A percentile compares a stretch with the other conserved stretches of the same genome.
phyloP scores from a whole-genome alignment of 2,797 vertebrate species.

The Parotocinclus haroldoi region DNA sequence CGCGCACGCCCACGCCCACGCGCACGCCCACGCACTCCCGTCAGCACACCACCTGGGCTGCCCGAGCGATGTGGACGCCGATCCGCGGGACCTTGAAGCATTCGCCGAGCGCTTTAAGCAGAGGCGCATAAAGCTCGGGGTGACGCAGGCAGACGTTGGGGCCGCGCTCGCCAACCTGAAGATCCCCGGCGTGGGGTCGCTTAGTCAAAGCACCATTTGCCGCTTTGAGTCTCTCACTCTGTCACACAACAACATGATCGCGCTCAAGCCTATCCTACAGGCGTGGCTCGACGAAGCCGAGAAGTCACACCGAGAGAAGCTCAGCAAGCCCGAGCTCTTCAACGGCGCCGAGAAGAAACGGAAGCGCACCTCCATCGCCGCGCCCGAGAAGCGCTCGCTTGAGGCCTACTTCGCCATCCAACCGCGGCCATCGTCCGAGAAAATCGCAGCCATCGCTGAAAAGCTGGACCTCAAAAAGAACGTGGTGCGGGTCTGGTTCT shows the following conservation, averaged over 20 bases:
- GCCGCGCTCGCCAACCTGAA: slow-evolving; percentile 90
- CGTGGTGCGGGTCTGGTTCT: slow-evolving; percentile 98
- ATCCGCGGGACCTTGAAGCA: slow-evolving; percentile 94
- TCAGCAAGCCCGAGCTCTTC: slow-evolving; percentile 96
- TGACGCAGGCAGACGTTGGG: slow-evolving; percentile 95
- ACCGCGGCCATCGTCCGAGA: slow-evolving; percentile 92
- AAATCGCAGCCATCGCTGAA: slow-evolving; percentile 94
- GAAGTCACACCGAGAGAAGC: slow-evolving; percentile 93
- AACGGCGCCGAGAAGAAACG: slow-evolving; percentile 93
- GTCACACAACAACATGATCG: slow-evolving; percentile 95
- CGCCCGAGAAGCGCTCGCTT: slow-evolving; percentile 90
- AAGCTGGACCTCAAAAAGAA: slow-evolving; percentile 98
- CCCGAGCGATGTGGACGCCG: slow-evolving; percentile 95
- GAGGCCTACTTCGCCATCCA: slow-evolving; percentile 96
- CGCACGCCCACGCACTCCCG: slow-evolving; percentile 79
- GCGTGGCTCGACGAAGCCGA: slow-evolving; percentile 96
- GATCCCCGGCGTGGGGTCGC: slow-evolving; percentile 90
- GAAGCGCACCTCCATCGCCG: slow-evolving; percentile 94
- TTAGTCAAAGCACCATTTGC: slow-evolving; percentile 93
- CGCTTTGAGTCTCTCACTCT: slow-evolving; percentile 90
- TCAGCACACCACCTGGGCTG: slow-evolving; percentile 74
- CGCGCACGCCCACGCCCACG: slow-evolving; percentile 62
- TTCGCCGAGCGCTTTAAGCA: slow-evolving; percentile 97
- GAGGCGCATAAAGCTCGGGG: slow-evolving; percentile 94
- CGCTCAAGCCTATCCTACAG: slow-evolving; percentile 93